Conservation (phyloP, 1,140 invertebrate genomes). For the Pentalonia nigronervosa region DNA sequence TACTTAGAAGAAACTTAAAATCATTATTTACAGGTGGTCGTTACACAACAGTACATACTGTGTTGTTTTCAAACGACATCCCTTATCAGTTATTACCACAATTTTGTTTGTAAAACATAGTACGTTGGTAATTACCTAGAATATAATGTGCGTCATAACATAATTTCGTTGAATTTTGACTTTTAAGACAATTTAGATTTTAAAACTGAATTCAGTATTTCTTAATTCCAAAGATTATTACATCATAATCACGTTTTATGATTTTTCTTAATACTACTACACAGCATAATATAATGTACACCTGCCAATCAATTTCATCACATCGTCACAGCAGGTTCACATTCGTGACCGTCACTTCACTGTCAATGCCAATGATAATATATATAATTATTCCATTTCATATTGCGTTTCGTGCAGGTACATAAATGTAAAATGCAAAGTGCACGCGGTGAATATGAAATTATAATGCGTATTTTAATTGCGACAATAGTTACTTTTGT, state of each 20-base stretch:
- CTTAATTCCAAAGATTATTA: neutral
- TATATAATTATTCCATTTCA: neutral
- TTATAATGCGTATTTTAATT: no score
- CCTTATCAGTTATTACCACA: neutral
- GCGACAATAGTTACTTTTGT: no score
- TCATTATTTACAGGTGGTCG: neutral
- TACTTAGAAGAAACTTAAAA: neutral
- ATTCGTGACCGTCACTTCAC: neutral
- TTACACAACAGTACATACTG: neutral
- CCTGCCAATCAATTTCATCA: constrained; percentile 19
- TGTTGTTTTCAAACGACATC: neutral
- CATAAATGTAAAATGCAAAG: neutral
- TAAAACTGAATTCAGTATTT: neutral
- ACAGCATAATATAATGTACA: neutral
- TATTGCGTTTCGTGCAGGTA: neutral
- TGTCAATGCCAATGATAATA: neutral
- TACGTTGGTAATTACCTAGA: neutral
- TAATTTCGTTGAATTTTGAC: neutral
- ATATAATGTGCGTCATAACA: neutral
- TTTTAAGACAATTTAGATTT: neutral
- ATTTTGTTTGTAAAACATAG: neutral
- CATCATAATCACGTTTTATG: neutral
- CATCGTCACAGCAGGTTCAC: neutral
- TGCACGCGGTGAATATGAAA: neutral
- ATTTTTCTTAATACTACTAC: neutral